Base-by-base conservation (phyloP, 2,888 invertebrate species). In the Leptinotarsa rubiginosa region DNA sequence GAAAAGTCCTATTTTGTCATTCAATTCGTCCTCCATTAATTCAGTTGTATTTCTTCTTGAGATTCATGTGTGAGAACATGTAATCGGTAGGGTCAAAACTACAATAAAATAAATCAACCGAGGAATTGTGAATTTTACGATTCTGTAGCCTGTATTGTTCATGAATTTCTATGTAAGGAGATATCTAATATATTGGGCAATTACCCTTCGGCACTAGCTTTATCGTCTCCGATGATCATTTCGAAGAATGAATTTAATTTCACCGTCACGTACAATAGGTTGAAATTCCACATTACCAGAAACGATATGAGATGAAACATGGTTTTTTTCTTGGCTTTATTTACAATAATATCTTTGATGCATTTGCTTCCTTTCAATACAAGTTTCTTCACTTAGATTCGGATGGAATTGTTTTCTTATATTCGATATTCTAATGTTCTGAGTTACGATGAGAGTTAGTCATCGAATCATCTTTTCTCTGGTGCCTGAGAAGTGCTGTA, bases 161-260 rank as follows among this genome's bases (percentile, higher is more conserved):
- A 56, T 50, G 50, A 20, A 7, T 56, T 20, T 18, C 62, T 62
- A 62, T 62, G 62, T 62, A 62, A 62, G 31, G 62, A 31, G 31
- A 62, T 62, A 62, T 62, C 62, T 31, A 62, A 62, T 62, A 31
- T 31, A 62, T 62, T 31, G 62, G 62, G 62, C 25, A 62, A 62
- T 62, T 25, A 16, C 56, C 31, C 62, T 31, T 62, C 62, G 62
- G 31, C 62, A 31, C 62, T 62, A n/a, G 25, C 25, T 62, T 62
- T 31, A 31, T 31, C 25, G 62, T 62, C 56, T 22, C 20, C 12
- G 18, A 56, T 22, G 20, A 56, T 56, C 12, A 62, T 15, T 62
- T 62, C 31, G 31, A 62, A 20, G 56, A 56, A 20, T 56, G 18
- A 18, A 56, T 20, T 56, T 56, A 22, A 10, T 56, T 52, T 16